Conservation (phyloP, 2,888 invertebrate genomes). For the Hypselothyrea guttata region DNA sequence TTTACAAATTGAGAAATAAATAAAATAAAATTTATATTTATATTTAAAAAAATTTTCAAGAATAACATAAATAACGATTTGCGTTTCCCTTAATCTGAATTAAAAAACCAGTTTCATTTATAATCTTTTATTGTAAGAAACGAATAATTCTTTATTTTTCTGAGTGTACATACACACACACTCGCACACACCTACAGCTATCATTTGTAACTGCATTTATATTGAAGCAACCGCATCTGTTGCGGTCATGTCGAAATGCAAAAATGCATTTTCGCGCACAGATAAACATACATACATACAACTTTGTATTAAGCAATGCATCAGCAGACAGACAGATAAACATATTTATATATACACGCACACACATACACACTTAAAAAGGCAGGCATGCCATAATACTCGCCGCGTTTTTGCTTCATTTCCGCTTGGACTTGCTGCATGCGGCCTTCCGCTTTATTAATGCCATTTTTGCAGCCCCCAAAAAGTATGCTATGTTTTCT, state of each 20-base stretch:
- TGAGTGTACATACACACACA: constrained; percentile 1
- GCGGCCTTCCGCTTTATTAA: constrained; percentile 69
- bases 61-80: too few species aligned
- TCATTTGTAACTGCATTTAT: constrained; percentile 78
- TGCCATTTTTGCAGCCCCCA: constrained; percentile 41
- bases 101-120: too few species aligned
- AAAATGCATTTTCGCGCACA: constrained; percentile 78
- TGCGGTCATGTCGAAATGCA: constrained; percentile 77
- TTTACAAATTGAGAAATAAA: too few species aligned
- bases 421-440: constrained; percentile 58
- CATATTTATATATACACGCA: background rate
- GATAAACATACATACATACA: constrained; percentile 61
- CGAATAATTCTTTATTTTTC: too few species aligned
- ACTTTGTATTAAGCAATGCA: constrained; percentile 59
- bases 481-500: constrained; percentile 42
- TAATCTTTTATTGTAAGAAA: too few species aligned
- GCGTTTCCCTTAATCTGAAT: too few species aligned
- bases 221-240: constrained; percentile 78
- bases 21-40: too few species aligned
- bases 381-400: too few species aligned
- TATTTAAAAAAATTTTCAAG: too few species aligned
- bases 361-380: too few species aligned
- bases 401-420: constrained; percentile 56
- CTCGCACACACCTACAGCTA: constrained; percentile 15
- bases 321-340: constrained; percentile 25